phyloP scores from a whole-genome alignment of 2,113 vertebrate genomes.

The Electrona antarctica region DNA sequence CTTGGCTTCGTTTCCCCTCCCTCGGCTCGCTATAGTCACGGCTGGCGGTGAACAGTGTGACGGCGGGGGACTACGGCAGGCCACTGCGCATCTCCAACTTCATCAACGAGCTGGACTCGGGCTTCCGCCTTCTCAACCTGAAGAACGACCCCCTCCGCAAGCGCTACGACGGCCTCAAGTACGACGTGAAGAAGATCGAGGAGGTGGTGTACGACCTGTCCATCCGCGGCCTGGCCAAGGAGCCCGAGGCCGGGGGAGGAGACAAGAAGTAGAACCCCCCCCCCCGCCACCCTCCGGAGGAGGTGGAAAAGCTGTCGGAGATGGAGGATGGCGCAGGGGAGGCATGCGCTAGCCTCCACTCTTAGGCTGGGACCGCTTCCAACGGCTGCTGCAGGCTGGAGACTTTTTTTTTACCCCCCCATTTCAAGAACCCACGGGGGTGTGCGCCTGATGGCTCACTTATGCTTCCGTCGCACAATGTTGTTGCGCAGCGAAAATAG shows the following conservation, averaged over 20 bases:
- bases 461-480: too few species aligned
- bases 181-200: slow-evolving; percentile 98
- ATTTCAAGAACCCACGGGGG: slow-evolving; percentile 38
- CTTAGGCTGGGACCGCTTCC: slow-evolving; percentile 45
- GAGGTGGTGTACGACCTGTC: slow-evolving; percentile 98
- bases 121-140: slow-evolving; percentile 96
- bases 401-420: slow-evolving; percentile 27
- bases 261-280: slow-evolving; percentile 81
- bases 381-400: slow-evolving; percentile 46
- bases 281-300: background rate
- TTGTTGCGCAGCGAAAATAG: too few species aligned
- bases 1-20: background rate
- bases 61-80: slow-evolving; percentile 90
- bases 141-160: slow-evolving; percentile 97
- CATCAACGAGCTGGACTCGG: slow-evolving; percentile 96
- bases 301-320: slow-evolving; percentile 28
- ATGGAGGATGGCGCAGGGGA: slow-evolving; percentile 19
- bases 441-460: slow-evolving; percentile 28
- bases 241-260: slow-evolving; percentile 65
- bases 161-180: slow-evolving; percentile 97
- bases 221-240: slow-evolving; percentile 92
- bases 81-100: slow-evolving; percentile 95
- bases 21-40: slow-evolving; percentile 82
- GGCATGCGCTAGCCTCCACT: background rate
- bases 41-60: slow-evolving; percentile 97